Conservation (phyloP, 1,140 invertebrate species). For the Chelonus insularis region DNA sequence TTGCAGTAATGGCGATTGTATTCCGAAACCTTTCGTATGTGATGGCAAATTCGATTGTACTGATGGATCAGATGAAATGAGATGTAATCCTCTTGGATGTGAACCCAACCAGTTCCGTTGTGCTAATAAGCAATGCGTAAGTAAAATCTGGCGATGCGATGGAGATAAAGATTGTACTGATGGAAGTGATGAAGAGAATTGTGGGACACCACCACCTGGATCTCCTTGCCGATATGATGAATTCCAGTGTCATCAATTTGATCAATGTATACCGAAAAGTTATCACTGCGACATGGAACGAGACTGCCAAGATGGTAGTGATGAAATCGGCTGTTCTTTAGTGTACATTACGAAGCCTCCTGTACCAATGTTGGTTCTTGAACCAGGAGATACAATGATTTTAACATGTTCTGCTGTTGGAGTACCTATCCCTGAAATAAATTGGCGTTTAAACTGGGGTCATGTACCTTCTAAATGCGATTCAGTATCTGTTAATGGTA, state of each 20-base stretch:
- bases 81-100: conserved; percentile 79
- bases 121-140: conserved; percentile 83
- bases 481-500: conserved; percentile 74
- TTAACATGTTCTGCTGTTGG: conserved; percentile 87
- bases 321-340: conserved; percentile 86
- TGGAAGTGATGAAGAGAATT: conserved; percentile 78
- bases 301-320: conserved; percentile 87
- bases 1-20: conserved; percentile 90
- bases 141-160: conserved; percentile 92
- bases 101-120: conserved; percentile 94
- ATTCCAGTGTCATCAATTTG: conserved; percentile 74
- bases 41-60: conserved; percentile 80
- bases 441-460: conserved; percentile 97
- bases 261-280: conserved; percentile 90
- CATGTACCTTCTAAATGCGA: conserved; percentile 87
- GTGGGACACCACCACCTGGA: conserved; percentile 63
- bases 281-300: conserved; percentile 91
- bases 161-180: conserved; percentile 92
- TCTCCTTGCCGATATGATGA: conserved; percentile 78
- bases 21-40: conserved; percentile 79
- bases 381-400: conserved; percentile 72
- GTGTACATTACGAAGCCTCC: conserved; percentile 70
- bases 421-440: conserved; percentile 86
- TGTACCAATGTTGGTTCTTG: conserved; percentile 69
- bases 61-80: conserved; percentile 87